Percentiles rank a stretch among this genome's conserved stretches.
phyloP scores from a whole-genome alignment of 64 coral and sea anemone genomes.

The Exaiptasia diaphana region DNA sequence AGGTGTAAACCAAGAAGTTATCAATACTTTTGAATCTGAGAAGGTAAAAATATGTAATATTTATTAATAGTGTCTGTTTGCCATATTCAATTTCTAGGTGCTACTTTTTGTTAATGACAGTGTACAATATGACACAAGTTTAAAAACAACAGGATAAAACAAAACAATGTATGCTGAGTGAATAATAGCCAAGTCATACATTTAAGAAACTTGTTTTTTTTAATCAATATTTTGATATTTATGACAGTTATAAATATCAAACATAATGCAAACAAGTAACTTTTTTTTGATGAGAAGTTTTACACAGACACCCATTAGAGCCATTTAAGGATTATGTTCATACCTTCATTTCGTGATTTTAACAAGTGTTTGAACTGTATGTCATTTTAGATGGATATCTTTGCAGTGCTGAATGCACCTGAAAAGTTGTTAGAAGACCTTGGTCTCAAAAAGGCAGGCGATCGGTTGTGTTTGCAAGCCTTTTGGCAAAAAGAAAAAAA shows the following conservation, averaged over 20 bases:
- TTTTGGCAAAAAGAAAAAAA: constrained; percentile 40
- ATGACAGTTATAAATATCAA: too few species aligned
- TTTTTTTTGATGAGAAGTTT: too few species aligned
- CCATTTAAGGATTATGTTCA: too few species aligned
- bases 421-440: constrained; percentile 36
- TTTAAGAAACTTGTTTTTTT: neutral
- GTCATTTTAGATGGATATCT: constrained; percentile 57
- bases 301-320: too few species aligned
- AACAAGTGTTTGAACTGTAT: too few species aligned
- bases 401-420: constrained; percentile 33
- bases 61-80: neutral
- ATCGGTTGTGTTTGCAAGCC: constrained; percentile 31
- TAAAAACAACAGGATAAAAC: neutral
- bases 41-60: constrained; percentile 21
- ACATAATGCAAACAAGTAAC: too few species aligned
- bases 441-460: constrained; percentile 47
- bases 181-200: too few species aligned
- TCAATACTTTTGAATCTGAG: constrained; percentile 46
- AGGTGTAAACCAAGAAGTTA: constrained; percentile 20
- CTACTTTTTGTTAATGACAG: neutral
- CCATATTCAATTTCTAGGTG: neutral
- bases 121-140: neutral
- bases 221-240: neutral
- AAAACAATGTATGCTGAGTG: neutral
- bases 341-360: too few species aligned